phyloP scores from a whole-genome alignment of 1,140 invertebrate genomes.

The Neodiprion fabricii region DNA sequence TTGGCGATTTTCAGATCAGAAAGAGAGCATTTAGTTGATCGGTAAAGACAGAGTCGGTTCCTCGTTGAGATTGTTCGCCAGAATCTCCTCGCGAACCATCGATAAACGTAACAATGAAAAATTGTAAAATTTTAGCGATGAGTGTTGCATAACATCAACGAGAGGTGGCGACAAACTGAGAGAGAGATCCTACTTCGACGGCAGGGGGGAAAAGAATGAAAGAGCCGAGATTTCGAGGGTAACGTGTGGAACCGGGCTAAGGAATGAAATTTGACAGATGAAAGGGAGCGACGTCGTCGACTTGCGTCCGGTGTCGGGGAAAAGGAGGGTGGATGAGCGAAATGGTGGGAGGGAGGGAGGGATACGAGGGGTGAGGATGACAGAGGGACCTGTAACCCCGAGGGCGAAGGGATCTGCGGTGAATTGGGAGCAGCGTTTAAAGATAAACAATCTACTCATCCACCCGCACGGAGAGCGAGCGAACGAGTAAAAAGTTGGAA shows the following conservation, averaged over 20 bases:
- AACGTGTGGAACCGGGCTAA: neutral
- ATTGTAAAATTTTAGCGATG: neutral
- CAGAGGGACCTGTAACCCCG: neutral
- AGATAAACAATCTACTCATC: too few species aligned
- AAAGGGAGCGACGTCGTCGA: neutral
- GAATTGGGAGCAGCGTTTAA: neutral
- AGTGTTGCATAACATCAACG: too few species aligned
- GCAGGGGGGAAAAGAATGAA: neutral
- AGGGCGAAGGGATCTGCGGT: neutral
- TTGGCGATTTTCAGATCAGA: too few species aligned
- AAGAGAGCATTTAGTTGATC: too few species aligned
- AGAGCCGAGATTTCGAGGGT: neutral
- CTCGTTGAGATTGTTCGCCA: too few species aligned
- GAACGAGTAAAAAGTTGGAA: neutral
- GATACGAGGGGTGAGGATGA: neutral
- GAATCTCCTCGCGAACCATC: neutral
- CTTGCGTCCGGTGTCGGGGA: neutral
- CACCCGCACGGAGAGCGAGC: too few species aligned
- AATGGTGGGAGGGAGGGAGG: conserved; percentile 4
- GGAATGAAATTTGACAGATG: neutral
- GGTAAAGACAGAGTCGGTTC: too few species aligned
- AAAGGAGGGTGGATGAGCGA: conserved; percentile 9
- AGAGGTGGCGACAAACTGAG: neutral
- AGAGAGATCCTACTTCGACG: neutral
- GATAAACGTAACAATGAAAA: neutral